These are phyloP conservation scores for Drosophila willistoni DNA, from an alignment of 1,140 invertebrate genomes.

Conservation along the genomic window DNA sequence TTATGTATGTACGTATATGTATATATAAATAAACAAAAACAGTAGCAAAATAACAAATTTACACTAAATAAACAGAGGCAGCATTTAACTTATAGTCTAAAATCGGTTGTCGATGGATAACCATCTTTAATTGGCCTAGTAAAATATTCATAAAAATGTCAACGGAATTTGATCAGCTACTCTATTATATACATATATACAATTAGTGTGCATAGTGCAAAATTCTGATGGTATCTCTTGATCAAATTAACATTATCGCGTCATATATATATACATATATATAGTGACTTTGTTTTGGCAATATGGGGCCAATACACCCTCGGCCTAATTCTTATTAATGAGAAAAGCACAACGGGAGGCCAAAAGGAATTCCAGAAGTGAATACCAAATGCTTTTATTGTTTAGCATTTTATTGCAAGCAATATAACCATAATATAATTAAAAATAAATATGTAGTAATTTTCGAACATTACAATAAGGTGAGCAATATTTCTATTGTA, in stretches of 20 bases:
- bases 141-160: constrained; percentile 61
- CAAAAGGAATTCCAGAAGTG: neutral
- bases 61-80: constrained; percentile 21
- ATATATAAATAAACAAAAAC: neutral
- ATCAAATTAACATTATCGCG: neutral
- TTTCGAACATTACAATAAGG: no score
- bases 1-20: no score
- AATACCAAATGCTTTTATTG: neutral
- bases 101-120: constrained; percentile 39
- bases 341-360: neutral
- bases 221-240: neutral
- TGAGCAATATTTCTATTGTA: no score
- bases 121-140: constrained; percentile 48
- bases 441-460: no score
- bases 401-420: neutral
- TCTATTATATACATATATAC: neutral
- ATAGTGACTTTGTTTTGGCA: neutral
- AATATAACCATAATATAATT: neutral
- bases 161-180: constrained; percentile 28
- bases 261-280: neutral
- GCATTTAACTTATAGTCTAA: constrained; percentile 32
- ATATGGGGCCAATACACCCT: neutral
- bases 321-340: neutral
- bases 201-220: neutral
- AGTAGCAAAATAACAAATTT: constrained; percentile 1